Evolutionary conservation across 2,113 vertebrate species (phyloP).

Genomic region (Manacus vitellinus): DNA sequence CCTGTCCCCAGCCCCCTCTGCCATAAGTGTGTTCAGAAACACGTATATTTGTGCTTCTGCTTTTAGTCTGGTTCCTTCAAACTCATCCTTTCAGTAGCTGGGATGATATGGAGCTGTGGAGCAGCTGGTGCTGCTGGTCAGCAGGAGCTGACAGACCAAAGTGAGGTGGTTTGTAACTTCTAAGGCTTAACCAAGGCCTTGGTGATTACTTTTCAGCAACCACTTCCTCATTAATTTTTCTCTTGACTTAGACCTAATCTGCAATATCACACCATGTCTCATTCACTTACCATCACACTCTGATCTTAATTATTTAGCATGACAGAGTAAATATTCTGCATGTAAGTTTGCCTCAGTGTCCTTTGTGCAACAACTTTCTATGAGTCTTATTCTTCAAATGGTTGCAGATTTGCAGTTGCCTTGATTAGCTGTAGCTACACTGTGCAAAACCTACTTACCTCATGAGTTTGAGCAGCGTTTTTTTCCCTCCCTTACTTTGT

Average conservation of each 20-base stretch:
- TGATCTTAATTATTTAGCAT: background rate
- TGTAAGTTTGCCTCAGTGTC: background rate
- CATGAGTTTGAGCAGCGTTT: background rate
- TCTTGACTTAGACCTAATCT: background rate
- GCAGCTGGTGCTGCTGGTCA: background rate
- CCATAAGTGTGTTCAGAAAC: background rate
- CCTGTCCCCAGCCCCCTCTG: background rate
- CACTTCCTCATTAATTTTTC: background rate
- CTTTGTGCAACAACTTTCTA: background rate
- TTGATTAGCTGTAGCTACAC: background rate
- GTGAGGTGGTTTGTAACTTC: background rate
- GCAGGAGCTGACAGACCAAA: background rate
- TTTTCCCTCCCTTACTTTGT: background rate
- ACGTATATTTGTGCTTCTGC: background rate
- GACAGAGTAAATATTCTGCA: background rate
- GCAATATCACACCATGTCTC: background rate
- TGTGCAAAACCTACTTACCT: background rate
- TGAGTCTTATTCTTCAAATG: background rate
- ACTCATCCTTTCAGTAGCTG: background rate
- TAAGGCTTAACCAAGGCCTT: background rate
- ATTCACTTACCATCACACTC: background rate
- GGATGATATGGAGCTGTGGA: background rate
- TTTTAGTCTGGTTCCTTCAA: background rate
- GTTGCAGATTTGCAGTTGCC: background rate
- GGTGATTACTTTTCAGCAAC: background rate